phyloP scores from a whole-genome alignment of 1,140 invertebrate species.

The Bombus waltoni region DNA sequence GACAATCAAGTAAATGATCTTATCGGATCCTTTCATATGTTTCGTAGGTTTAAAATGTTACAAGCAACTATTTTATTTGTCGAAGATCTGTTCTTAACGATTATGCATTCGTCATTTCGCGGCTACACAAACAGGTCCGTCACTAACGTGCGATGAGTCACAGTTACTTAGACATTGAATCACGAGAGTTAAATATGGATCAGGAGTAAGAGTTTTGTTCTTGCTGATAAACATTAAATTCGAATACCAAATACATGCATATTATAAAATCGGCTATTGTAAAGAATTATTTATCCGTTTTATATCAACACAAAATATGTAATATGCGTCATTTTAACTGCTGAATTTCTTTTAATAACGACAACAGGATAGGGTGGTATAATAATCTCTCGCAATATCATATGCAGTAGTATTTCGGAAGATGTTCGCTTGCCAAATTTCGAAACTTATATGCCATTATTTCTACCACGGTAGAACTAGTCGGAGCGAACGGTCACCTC shows the following conservation, averaged over 20 bases:
- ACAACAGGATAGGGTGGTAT: neutral
- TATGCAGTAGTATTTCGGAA: slow-evolving; percentile 1
- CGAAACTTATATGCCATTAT: neutral
- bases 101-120: neutral
- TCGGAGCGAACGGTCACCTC: neutral
- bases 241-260: neutral
- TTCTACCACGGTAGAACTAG: neutral
- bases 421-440: slow-evolving; percentile 16
- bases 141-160: neutral
- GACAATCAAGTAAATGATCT: neutral
- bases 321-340: neutral
- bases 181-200: slow-evolving; percentile 7
- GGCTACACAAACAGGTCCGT: neutral
- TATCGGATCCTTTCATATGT: neutral
- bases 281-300: neutral
- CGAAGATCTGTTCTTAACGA: neutral
- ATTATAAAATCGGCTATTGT: too few species aligned
- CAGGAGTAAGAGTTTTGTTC: neutral
- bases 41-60: neutral
- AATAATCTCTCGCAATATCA: neutral
- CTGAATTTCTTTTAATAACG: neutral
- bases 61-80: neutral
- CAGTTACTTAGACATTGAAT: neutral
- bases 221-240: neutral
- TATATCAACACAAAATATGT: neutral